Evolutionary conservation across 2,797 vertebrate genomes (phyloP), one percentile per base, ranked within the genome.

Genomic region (Neosalanx taihuensis): DNA sequence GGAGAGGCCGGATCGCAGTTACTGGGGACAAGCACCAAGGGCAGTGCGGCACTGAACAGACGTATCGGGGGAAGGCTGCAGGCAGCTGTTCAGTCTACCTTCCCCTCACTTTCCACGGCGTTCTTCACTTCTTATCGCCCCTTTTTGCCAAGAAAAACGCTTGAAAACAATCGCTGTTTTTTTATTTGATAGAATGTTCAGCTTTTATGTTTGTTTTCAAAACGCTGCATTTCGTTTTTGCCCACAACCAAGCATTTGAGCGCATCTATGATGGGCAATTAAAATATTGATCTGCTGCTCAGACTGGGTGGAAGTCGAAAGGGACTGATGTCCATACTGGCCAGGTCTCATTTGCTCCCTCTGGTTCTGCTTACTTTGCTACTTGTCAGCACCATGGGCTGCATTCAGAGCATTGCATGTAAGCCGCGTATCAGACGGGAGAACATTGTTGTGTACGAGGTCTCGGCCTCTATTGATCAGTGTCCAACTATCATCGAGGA

Each of bases 391-490:
- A 86, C 92, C 83, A 98, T 98, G 97, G 97, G 97, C 87, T 98
- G 97, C 89, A 93, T 98, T 88, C 97, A 99, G 89, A 98, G 97
- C 93, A 95, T 98, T 82, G 94, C 95, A 83, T 99, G 96, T 92
- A 99, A 98, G 91, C 96, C 96, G 87, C 95, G 97, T 78, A 94
- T 99, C 88, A 92, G 95, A 76, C 94, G 97, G 86, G 97, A 99
- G 92, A 97, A 98, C 91, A 98, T 99, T 89, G 97, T 97, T 90
- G 97, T 99, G 78, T 98, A 97, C 66, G 97, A 99, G 88, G 96
- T 99, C 83, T 98, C 96, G 56, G 97, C 97, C 88, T 96, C 95
- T 78, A 98, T 99, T 83, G 97, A 99, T 91, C 96, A 96, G 89
- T 95, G 95, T 87, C 96, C 96, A 78, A 99, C 97, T 75, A 91